Conservation (phyloP, 2,797 vertebrate species). For the Monodelphis domestica region DNA sequence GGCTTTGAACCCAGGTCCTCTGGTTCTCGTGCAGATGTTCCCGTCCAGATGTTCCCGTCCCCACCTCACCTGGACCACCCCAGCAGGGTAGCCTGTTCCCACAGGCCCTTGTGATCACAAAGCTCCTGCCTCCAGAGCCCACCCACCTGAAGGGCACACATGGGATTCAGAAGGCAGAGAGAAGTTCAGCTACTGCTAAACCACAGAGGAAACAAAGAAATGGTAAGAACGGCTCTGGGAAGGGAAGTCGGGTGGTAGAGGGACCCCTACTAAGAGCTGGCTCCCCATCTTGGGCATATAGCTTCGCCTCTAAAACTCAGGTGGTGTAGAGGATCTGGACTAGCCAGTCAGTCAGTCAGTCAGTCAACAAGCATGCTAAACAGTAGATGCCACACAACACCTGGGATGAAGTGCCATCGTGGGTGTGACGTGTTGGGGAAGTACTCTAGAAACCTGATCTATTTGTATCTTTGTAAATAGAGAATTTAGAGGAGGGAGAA, state of each 20-base stretch:
- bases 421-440: not conserved
- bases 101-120: not conserved
- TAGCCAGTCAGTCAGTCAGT: not conserved
- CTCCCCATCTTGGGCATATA: not conserved
- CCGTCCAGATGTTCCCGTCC: no score
- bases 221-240: not conserved
- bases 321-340: not conserved
- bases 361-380: not conserved
- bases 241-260: not conserved
- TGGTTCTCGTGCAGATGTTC: no score
- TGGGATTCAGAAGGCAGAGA: not conserved
- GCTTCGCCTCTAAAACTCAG: not conserved
- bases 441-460: not conserved
- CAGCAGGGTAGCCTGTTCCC: not conserved
- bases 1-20: not conserved
- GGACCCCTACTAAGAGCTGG: not conserved
- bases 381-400: not conserved
- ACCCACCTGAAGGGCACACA: not conserved
- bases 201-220: not conserved
- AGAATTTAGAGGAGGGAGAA: not conserved
- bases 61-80: no score
- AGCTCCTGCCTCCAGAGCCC: not conserved
- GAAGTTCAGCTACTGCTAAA: not conserved
- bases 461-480: not conserved
- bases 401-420: not conserved